Base-by-base conservation (phyloP, 2,113 vertebrate genomes). In the Maccullochella peelii region DNA sequence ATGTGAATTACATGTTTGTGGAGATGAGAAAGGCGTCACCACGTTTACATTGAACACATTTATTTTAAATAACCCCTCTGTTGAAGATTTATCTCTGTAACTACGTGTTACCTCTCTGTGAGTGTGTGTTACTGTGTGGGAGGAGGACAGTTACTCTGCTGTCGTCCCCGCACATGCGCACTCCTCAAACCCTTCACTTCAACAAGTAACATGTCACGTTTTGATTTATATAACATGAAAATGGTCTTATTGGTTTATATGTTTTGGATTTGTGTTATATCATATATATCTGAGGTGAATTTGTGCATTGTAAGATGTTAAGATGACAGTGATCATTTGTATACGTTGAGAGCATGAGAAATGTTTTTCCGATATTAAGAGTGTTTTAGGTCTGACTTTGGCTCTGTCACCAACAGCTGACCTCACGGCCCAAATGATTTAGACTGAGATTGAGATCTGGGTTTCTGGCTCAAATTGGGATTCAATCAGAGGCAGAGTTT, bases 1-100 rank as follows among this genome's bases (percentile, higher is more conserved):
- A 71, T 16, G 58, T 76, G 16, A 71, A 80, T 57, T 20, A 50
- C 18, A 63, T 47, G 54, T 78, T 30, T 20, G 11, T 18, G 9
- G 42, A 72, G 44, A 36, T 66, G 50, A 5, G n/a, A 44, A 16
- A n/a, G 9, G 2, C 47, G 67, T 0, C 38, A 36, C 20, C 25
- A 40, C 18, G 61, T 54, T n/a, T 1, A 42, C 6, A 44, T 6
- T 57, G 11, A n/a, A 36, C 3, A 59, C 33, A 8, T 69, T 61
- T 16, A 54, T n/a, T 54, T 66, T 11, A 50, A 23, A 75, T 16
- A 0, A 58, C 11, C 30, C 18, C 8, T 33, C 38, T 58, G 65
- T 12, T 73, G 21, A 40, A 57, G 49, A 63, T 15, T 11, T 5
- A 12, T n/a, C 27, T 50, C 65, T 75, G 9, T 79, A 78, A 68